phyloP scores from a whole-genome alignment of 2,888 invertebrate species.

The Calephelis perditalis region DNA sequence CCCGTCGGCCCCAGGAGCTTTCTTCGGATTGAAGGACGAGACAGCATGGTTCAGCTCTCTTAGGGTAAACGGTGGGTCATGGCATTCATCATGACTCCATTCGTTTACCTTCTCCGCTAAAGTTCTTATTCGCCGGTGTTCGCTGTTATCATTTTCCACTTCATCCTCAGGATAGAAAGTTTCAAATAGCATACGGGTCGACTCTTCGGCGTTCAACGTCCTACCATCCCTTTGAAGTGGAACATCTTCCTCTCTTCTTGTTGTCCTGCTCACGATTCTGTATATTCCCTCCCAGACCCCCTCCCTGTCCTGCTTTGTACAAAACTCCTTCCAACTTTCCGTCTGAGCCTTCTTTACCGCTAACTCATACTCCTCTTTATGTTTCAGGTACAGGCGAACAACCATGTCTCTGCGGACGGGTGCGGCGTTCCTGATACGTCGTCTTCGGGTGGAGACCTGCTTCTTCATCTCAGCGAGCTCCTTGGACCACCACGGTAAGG shows the following conservation, averaged over 20 bases:
- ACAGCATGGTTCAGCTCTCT: not conserved
- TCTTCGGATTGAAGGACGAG: conserved; percentile 23
- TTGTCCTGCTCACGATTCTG: too few relatives aligned
- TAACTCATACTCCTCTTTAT: not conserved
- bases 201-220: conserved; percentile 13
- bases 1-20: conserved; percentile 22
- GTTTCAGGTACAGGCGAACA: not conserved
- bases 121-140: conserved; percentile 3
- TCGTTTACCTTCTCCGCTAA: conserved; percentile 16
- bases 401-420: conserved; percentile 6
- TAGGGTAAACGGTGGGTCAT: too few relatives aligned
- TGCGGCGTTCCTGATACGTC: not conserved
- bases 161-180: conserved; percentile 19
- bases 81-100: not conserved
- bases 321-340: too few relatives aligned
- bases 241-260: too few relatives aligned
- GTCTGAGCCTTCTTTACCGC: too few relatives aligned
- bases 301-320: too few relatives aligned
- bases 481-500: conserved; percentile 12
- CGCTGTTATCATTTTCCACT: too few relatives aligned
- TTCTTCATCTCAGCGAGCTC: too few relatives aligned
- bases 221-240: conserved; percentile 9
- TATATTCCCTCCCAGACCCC: too few relatives aligned
- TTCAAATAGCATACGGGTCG: conserved; percentile 17
- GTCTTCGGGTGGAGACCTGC: too few relatives aligned